Conservation (phyloP, 2,797 vertebrate genomes). For the Tapera naevia region DNA sequence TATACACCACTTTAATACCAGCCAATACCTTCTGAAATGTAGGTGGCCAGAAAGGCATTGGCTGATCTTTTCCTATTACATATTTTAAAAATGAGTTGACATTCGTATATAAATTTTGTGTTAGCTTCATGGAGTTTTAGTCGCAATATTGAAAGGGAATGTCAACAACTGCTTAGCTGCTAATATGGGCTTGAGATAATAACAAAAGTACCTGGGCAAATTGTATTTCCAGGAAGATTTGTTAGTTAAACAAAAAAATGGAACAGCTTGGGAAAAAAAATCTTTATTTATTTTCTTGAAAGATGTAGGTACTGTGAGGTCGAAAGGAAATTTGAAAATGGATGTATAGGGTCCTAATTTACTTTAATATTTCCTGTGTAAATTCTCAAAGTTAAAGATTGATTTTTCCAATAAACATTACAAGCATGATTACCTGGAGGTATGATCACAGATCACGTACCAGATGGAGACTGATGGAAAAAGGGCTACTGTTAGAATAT, state of each 20-base stretch:
- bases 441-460: constrained; percentile 36
- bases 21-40: constrained; percentile 41
- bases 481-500: neutral
- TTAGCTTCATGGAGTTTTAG: constrained; percentile 5
- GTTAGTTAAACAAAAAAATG: constrained; percentile 7
- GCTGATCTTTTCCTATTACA: constrained; percentile 31
- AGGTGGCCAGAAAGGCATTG: constrained; percentile 52
- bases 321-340: constrained; percentile 64
- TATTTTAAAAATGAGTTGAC: constrained; percentile 48
- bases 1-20: constrained; percentile 30
- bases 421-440: constrained; percentile 24
- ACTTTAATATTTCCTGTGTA: constrained; percentile 66
- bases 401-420: constrained; percentile 62
- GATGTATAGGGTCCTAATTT: constrained; percentile 32
- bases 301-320: neutral
- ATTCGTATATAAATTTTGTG: constrained; percentile 16
- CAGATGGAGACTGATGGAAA: neutral
- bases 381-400: constrained; percentile 65
- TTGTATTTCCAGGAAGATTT: constrained; percentile 26
- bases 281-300: neutral
- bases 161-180: constrained; percentile 21
- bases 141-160: constrained; percentile 32
- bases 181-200: constrained; percentile 23
- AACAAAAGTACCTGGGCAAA: neutral
- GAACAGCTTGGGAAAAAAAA: neutral